phyloP scores from a whole-genome alignment of 2,113 vertebrate genomes.

The Dipodomys ordii region DNA sequence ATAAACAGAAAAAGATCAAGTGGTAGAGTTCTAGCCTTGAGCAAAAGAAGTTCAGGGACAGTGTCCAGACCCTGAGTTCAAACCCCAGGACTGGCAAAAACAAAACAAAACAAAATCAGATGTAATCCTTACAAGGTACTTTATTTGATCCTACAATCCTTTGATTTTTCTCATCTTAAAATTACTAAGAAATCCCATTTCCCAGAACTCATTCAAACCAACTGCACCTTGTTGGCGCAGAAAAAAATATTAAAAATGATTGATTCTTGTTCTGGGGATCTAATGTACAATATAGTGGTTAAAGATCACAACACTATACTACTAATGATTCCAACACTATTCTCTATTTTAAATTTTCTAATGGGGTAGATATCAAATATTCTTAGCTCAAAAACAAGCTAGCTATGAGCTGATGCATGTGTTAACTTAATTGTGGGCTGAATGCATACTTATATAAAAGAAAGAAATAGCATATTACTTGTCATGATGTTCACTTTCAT shows the following conservation, averaged over 20 bases:
- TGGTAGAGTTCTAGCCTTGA: too few species aligned
- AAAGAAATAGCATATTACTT: slow-evolving; percentile 20
- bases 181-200: slow-evolving; percentile 4
- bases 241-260: background rate
- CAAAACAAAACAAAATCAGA: too few species aligned
- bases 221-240: background rate
- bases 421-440: background rate
- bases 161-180: slow-evolving; percentile 1
- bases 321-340: background rate
- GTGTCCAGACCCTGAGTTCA: too few species aligned
- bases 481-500: background rate
- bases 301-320: too few species aligned
- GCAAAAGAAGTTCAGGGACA: too few species aligned
- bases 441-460: background rate
- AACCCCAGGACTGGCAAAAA: too few species aligned
- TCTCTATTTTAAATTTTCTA: too few species aligned
- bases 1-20: too few species aligned
- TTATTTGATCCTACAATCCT: background rate
- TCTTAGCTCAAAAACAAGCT: background rate
- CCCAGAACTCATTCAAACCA: background rate
- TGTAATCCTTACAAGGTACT: background rate
- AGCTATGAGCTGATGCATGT: background rate
- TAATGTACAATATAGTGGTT: background rate
- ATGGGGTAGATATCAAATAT: background rate
- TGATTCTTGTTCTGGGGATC: background rate